Percentiles rank a stretch among this genome's conserved stretches.
Evolutionary conservation across 1,140 invertebrate genomes (phyloP).

Genomic region (Drosophila lacertosa): DNA sequence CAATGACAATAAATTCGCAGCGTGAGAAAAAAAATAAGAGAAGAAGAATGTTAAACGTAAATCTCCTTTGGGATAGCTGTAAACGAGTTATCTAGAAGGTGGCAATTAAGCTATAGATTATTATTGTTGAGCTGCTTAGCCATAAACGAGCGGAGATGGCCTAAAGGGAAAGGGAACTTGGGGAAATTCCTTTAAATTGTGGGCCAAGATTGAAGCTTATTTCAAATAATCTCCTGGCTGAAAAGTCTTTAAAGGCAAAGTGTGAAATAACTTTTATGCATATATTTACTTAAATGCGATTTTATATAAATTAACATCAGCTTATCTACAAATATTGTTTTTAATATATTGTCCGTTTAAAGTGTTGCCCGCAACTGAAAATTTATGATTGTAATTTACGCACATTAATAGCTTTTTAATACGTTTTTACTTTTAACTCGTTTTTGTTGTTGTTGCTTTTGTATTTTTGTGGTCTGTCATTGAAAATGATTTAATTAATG

Average conservation of each 20-base stretch:
- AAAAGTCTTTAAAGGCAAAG: neutral
- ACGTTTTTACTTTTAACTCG: constrained; percentile 2
- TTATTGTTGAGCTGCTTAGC: constrained; percentile 30
- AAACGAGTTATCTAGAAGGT: constrained; percentile 39
- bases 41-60: constrained; percentile 2
- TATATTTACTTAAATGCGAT: neutral
- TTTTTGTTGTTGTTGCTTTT: constrained; percentile 9
- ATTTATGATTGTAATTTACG: constrained; percentile 36
- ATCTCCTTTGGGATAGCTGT: constrained; percentile 12
- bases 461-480: constrained; percentile 24
- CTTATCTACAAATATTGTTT: too few species aligned
- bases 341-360: neutral
- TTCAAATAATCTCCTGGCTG: neutral
- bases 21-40: neutral
- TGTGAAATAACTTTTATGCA: neutral
- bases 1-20: constrained; percentile 50
- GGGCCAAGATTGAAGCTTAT: neutral
- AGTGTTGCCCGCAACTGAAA: neutral
- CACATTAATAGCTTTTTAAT: constrained; percentile 48
- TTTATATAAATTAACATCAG: neutral
- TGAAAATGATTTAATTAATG: constrained; percentile 62
- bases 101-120: constrained; percentile 42
- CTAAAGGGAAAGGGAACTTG: neutral
- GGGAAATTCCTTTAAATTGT: neutral
- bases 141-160: constrained; percentile 5